Evolutionary conservation across 1,140 invertebrate genomes (phyloP), one percentile per base, ranked within the genome.

Genomic region (Calosoma granatense): DNA sequence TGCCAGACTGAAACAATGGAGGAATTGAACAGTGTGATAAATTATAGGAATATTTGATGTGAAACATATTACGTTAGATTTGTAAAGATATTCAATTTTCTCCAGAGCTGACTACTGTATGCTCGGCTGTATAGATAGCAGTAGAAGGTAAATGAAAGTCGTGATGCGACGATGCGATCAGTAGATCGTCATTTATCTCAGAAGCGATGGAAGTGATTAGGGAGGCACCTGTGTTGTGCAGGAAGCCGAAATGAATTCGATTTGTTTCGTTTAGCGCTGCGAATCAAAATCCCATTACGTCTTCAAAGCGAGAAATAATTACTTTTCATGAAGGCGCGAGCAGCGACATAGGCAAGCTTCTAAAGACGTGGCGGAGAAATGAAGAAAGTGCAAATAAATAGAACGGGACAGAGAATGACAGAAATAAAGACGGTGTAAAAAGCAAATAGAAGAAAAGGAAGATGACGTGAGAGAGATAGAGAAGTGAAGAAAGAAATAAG

Each of bases 271-370:
- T 57, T 59, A 62, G 52, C 62, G 62, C 61, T 63, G 55, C 59
- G 64, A 70, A 69, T 70, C 66, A 70, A 71, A 72, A 71, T 71
- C 70, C 68, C 69, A 71, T 72, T 71, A 71, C 69, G 61, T 64
- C 62, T 67, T 70, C 63, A 61, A 68, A 70, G 60, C 66, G 64
- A 65, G 70, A 67, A 70, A 69, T 69, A 71, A 72, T 71, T 70
- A 68, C 64, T 65, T 65, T 67, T 58, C 41, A 47, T 47, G 17
- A 47, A 47, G 41, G 26, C 26, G 26, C 26, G 26, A 36, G 26
- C n/a, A 36, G 26, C 26, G 26, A 36, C 6, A 6, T 6, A 36
- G 26, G 6, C 6, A 36, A 36, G n/a, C 6, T 9, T 9, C 26
- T 36, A 36, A 36, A 36, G 26, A 36, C 26, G 26, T 9, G 6